Evolutionary conservation across 2,113 vertebrate genomes (phyloP), one percentile per base, ranked within the genome.

Genomic region (Mastomys coucha): DNA sequence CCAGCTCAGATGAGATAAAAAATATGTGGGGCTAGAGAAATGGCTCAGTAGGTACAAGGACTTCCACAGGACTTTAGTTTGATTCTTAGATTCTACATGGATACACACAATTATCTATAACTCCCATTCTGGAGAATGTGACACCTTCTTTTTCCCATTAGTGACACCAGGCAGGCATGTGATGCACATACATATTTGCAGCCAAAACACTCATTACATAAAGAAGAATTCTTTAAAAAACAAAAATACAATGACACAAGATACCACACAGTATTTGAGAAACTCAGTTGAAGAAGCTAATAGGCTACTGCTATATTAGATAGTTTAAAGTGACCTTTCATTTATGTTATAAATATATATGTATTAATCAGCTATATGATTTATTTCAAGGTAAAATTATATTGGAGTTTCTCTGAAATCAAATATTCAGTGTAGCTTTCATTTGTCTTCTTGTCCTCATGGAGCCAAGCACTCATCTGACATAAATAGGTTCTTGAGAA

Each of bases 351-450:
- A 42, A 1, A 36, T 70, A 31, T 8, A n/a, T 28, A 26, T 85
- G 1, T 51, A 42, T 33, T 60, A 7, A 69, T 81, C 11, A 84
- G 1, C 12, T 33, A 14, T 26, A 8, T 45, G 53, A 88, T 45
- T 87, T 96, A 93, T 97, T 94, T 36, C 17, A 72, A 88, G 95
- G 53, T 70, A 31, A 75, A 94, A 53, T 81, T 91, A 56, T 81
- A 67, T 12, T 33, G 56, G 33, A 88, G 26, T 86, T 90, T 16
- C 49, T 91, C 8, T 24, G 49, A 91, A 91, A 9, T 89, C 70
- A 81, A 72, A 94, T 85, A 11, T 88, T 91, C 69, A 96, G 36
- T 36, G 2, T 45, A 75, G n/a, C 24, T 89, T 85, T 89, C 81
- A 45, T 95, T 56, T 51, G 2, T 58, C 10, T 93, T 89, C 12